Conservation (phyloP, 1,140 invertebrate genomes). For the Caenorhabditis brenneri region DNA sequence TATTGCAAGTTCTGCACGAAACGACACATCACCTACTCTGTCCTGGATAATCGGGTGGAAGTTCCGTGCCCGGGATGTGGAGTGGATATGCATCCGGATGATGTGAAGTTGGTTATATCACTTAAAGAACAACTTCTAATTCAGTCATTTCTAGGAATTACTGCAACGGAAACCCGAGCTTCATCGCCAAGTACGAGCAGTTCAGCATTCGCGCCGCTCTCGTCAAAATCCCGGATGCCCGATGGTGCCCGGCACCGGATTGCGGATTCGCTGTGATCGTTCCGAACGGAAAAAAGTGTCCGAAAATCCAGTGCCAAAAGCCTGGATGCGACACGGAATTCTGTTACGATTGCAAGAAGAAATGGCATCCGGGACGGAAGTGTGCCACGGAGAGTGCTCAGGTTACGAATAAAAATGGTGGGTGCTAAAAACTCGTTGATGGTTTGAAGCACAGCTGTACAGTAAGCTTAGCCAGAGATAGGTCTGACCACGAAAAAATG, state of each 20-base stretch:
- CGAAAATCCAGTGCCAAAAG: background rate
- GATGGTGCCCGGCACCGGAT: background rate
- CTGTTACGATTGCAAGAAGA: background rate
- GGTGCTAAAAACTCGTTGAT: too few species aligned
- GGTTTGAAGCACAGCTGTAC: too few species aligned
- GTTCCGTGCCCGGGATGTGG: conserved; percentile 2
- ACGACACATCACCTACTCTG: background rate
- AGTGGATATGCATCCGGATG: background rate
- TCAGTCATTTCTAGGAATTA: background rate
- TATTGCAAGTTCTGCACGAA: background rate
- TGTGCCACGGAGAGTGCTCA: background rate
- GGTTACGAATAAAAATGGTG: background rate
- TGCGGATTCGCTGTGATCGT: conserved; percentile 16
- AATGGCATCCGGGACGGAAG: background rate
- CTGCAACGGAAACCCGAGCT: background rate
- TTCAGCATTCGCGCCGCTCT: background rate
- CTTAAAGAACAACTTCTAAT: background rate
- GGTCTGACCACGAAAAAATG: too few species aligned
- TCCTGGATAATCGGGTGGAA: background rate
- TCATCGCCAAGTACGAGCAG: background rate
- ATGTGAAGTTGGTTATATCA: background rate
- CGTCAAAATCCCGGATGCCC: too few species aligned
- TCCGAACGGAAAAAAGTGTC: background rate
- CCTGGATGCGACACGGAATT: background rate
- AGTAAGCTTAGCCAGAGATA: background rate